A percentile compares a stretch with the other conserved stretches of the same genome.
These are phyloP conservation scores for Recurvirostra avosetta DNA, from an alignment of 2,113 vertebrate species.

Conservation along the genomic window DNA sequence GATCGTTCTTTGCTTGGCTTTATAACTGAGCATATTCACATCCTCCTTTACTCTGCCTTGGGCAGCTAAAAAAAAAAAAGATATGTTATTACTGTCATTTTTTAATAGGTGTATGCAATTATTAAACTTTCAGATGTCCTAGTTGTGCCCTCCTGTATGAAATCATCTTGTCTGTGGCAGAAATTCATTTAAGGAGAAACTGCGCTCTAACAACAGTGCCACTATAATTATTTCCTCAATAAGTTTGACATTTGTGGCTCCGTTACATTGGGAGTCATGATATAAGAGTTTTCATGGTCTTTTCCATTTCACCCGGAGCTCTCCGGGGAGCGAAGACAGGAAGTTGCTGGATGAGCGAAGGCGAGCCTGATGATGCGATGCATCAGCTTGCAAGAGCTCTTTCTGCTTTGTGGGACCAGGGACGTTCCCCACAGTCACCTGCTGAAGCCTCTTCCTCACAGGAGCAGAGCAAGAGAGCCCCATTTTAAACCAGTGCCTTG, in stretches of 20 bases:
- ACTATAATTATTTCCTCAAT: slow-evolving; percentile 33
- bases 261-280: not conserved
- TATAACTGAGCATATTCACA: slow-evolving; percentile 34
- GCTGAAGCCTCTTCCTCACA: not conserved
- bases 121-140: slow-evolving; percentile 27
- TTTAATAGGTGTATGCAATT: not conserved
- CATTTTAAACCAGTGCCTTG: not conserved
- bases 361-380: fast-evolving
- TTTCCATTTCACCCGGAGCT: not conserved
- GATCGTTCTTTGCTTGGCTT: not conserved
- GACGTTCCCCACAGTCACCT: fast-evolving
- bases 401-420: not conserved
- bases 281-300: not conserved
- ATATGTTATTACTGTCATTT: not conserved
- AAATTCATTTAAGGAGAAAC: not conserved
- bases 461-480: not conserved
- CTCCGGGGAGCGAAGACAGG: not conserved
- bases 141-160: not conserved
- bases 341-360: not conserved
- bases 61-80: not conserved
- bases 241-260: slow-evolving; percentile 24
- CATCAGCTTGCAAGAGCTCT: not conserved
- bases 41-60: slow-evolving; percentile 7
- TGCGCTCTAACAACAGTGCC: not conserved
- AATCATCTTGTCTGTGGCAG: slow-evolving; percentile 23